A percentile compares a stretch with the other conserved stretches of the same genome.
Conservation (phyloP, 2,888 invertebrate species). For the Trachelus stipa region DNA sequence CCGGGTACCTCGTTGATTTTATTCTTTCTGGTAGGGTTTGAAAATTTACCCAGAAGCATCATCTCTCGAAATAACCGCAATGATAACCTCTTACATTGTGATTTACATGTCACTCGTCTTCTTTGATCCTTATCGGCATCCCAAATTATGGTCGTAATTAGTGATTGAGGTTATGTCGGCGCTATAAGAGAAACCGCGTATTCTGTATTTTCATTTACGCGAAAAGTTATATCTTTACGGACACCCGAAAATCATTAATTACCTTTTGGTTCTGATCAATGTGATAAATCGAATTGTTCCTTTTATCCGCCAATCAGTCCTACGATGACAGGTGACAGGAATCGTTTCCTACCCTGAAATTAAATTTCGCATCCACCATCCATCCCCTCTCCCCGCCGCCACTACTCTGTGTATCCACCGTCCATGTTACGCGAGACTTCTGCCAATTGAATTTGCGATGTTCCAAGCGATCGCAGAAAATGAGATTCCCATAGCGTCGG, state of each 20-base stretch:
- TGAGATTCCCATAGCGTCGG: constrained; percentile 24
- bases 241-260: neutral
- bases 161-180: neutral
- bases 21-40: neutral
- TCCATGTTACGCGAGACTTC: neutral
- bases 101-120: too few species aligned
- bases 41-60: neutral
- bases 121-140: neutral
- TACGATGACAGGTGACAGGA: neutral
- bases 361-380: neutral
- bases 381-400: neutral
- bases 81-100: neutral
- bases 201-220: neutral
- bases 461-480: constrained; percentile 31
- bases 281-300: neutral
- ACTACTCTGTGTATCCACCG: neutral
- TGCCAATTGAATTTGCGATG: constrained; percentile 31
- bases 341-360: constrained; percentile 3
- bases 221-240: neutral
- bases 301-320: neutral
- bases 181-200: neutral
- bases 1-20: constrained; percentile 40
- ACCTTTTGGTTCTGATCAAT: neutral
- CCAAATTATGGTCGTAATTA: neutral
- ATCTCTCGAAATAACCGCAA: neutral